Conservation (phyloP, 2,888 invertebrate species). For the Sphaerophoria taeniata region DNA sequence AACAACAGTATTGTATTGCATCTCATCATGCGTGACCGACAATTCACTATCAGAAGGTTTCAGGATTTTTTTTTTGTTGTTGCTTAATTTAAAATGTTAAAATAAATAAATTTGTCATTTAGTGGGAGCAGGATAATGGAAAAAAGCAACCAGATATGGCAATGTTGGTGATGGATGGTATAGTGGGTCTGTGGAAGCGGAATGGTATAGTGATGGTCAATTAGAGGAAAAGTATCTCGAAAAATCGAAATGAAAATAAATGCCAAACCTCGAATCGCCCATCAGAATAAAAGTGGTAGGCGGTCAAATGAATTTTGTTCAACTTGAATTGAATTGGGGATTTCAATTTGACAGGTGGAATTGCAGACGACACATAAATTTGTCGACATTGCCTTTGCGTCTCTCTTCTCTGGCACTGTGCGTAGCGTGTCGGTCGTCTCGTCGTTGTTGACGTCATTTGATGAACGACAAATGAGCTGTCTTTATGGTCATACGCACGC, state of each 20-base stretch:
- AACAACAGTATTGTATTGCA: slow-evolving; percentile 23
- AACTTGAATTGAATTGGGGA: slow-evolving; percentile 78
- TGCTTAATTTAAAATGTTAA: slow-evolving; percentile 25
- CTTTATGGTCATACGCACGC: background rate
- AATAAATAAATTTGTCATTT: slow-evolving; percentile 70
- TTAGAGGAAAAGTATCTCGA: slow-evolving; percentile 68
- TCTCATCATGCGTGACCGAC: slow-evolving; percentile 71
- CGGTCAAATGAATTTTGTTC: slow-evolving; percentile 71
- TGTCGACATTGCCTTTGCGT: slow-evolving; percentile 21
- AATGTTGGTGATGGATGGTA: background rate
- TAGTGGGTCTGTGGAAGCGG: too few species aligned
- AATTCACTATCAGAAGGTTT: slow-evolving; percentile 56
- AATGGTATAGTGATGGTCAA: slow-evolving; percentile 44
- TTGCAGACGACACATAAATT: slow-evolving; percentile 73
- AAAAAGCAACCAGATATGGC: background rate
- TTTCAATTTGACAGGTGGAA: slow-evolving; percentile 78
- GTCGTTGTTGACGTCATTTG: background rate
- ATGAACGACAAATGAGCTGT: background rate
- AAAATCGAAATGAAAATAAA: slow-evolving; percentile 67
- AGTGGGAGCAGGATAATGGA: slow-evolving; percentile 51
- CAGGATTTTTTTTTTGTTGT: slow-evolving; percentile 10
- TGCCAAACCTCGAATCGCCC: slow-evolving; percentile 31
- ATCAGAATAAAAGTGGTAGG: slow-evolving; percentile 56
- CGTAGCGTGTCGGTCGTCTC: slow-evolving; percentile 16
- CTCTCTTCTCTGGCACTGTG: background rate